Conservation (phyloP, 2,113 vertebrate species). For the Girardinichthys multiradiatus region DNA sequence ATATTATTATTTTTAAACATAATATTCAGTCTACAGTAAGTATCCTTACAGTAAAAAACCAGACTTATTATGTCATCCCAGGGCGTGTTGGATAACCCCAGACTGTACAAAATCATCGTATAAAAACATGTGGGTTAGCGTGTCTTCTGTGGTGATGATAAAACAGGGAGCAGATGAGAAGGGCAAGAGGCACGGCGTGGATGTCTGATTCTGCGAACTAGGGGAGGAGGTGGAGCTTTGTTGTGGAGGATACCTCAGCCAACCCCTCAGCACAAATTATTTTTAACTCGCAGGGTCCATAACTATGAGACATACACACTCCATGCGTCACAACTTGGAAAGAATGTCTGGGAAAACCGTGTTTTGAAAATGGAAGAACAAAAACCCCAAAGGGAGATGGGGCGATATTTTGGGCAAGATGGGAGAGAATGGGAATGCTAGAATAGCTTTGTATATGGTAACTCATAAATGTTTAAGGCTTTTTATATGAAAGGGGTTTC, state of each 20-base stretch:
- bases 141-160: constrained; percentile 35
- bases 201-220: constrained; percentile 33
- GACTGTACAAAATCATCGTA: constrained; percentile 11
- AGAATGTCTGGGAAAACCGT: constrained; percentile 77
- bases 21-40: background rate
- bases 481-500: background rate
- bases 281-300: constrained; percentile 59
- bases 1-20: too few relatives aligned
- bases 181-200: background rate
- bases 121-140: constrained; percentile 34
- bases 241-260: constrained; percentile 48
- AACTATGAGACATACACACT: constrained; percentile 48
- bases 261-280: constrained; percentile 56
- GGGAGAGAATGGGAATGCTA: constrained; percentile 26
- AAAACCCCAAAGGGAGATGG: constrained; percentile 19
- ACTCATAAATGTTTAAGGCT: background rate
- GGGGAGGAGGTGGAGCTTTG: background rate
- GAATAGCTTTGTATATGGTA: constrained; percentile 8
- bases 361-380: constrained; percentile 41
- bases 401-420: constrained; percentile 50
- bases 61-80: constrained; percentile 1
- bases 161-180: constrained; percentile 30
- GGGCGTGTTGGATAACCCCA: constrained; percentile 4
- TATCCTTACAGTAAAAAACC: constrained; percentile 1
- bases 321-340: constrained; percentile 74